Base-by-base conservation (phyloP, 2,888 invertebrate genomes). In the Rhimphoctona megacephalus region DNA sequence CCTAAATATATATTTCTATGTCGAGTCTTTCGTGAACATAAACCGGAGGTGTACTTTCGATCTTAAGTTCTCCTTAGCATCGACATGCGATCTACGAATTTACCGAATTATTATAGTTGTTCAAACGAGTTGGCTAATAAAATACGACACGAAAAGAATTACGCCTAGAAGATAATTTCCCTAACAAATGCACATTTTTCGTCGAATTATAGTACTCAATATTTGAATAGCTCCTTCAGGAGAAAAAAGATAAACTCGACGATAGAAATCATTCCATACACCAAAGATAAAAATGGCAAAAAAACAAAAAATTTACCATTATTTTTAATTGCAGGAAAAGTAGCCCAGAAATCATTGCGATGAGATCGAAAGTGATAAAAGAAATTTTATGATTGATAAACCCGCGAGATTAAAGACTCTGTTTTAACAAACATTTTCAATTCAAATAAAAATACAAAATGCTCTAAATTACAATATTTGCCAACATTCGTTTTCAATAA, bases 71-170 rank as follows among this genome's bases (percentile, higher is more conserved):
- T 72, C 46, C 46, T 69, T 14, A 61, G 66, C n/a, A 66, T 39
- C 66, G 66, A 36, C 66, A 66, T 66, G 66, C 66, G 36, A 66
- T 66, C 36, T 22, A 66, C 66, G n/a, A 66, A 33, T 66, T 22
- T 66, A 66, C 66, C 61, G 30, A 61, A 61, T 61, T 61, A 61
- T 61, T 30, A 6, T n/a, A 6, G 61, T 61, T 61, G 25, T 30
- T 61, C 61, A 61, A 61, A 1, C 14, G 14, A 61, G 19, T 30
- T 30, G 4, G 61, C 25, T 61, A 61, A 61, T 61, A 61, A 61
- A 61, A 61, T 61, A 61, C 61, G 30, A 30, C 61, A 17, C 30
- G 25, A 36, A 66, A 39, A n/a, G 7, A 9, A 66, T 39, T 66
- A 19, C 66, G 8, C 19, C 19, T 36, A 33, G 19, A 8, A 36